A percentile compares a stretch with the other conserved stretches of the same genome.
These are phyloP conservation scores for Gila orcuttii DNA, from an alignment of 2,113 vertebrate species.

Conservation along the genomic window DNA sequence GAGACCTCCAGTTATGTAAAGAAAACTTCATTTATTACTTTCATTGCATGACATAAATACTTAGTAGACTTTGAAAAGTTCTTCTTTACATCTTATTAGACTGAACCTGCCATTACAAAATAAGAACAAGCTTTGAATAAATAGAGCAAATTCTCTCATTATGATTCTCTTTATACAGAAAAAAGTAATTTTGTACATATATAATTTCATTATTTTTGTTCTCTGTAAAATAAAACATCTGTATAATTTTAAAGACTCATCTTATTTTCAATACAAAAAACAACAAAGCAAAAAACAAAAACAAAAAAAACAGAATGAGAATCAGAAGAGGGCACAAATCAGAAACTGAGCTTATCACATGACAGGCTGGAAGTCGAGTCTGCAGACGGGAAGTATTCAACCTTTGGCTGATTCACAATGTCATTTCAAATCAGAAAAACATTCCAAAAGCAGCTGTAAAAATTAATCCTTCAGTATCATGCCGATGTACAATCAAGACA, in stretches of 20 bases:
- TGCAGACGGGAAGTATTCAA: constrained; percentile 23
- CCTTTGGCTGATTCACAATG: constrained; percentile 25
- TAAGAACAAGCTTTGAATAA: constrained; percentile 91
- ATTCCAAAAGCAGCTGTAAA: constrained; percentile 7
- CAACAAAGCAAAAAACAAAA: constrained; percentile 72
- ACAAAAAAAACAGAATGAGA: constrained; percentile 86
- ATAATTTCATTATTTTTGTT: constrained; percentile 74
- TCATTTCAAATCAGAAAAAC: neutral
- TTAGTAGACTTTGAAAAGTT: constrained; percentile 82
- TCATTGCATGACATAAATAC: constrained; percentile 85
- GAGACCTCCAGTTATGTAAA: constrained; percentile 49
- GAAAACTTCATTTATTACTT: constrained; percentile 77
- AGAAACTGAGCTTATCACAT: constrained; percentile 55
- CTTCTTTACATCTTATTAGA: constrained; percentile 80
- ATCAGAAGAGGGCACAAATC: constrained; percentile 75
- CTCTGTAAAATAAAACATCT: constrained; percentile 83
- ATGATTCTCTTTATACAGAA: constrained; percentile 76
- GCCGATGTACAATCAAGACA: constrained; percentile 27
- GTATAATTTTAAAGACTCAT: constrained; percentile 59
- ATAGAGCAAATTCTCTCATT: constrained; percentile 78
- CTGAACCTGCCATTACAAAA: constrained; percentile 92
- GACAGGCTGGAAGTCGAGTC: neutral
- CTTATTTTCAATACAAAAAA: constrained; percentile 55
- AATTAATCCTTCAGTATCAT: constrained; percentile 15
- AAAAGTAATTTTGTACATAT: constrained; percentile 74